Base-by-base conservation (phyloP, 2,888 invertebrate genomes). In the Eupithecia exiguata region DNA sequence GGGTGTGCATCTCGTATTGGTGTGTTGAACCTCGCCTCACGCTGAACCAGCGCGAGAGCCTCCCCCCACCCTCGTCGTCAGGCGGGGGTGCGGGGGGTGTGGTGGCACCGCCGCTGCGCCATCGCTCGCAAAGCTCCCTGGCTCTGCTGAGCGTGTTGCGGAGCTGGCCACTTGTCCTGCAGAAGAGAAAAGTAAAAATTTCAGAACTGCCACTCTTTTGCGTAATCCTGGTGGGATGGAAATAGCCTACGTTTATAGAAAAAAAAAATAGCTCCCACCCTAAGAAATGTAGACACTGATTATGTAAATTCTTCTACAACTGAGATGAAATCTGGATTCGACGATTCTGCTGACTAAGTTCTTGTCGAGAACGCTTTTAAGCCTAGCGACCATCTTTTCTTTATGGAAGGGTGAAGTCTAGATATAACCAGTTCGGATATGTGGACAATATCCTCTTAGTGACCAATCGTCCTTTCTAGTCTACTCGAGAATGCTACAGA, bases 11-110 rank as follows among this genome's bases (percentile, higher is more conserved):
- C 86, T 97, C 97, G 89, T 97, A 97, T 85, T 97, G 97, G 90
- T 97, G 97, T n/a, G 96, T 95, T 78, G 97, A 97, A 63, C 97
- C 97, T 77, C 98, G 95, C 61, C 98, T 94, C 79, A 98, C 97
- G 84, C 98, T 98, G 95, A 98, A 98, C 98, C 98, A 98, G 81
- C 98, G 95, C 46, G 98, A 97, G 68, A 98, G 95, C 74, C 97
- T 95, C 77, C 97, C 97, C 81, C 97, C 96, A 68, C 96, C 95
- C 81, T 96, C 95, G 87, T 95, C 95, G 78, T 95, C 95, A 74
- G 94, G 94, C 65, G 94, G 92, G 5, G 91, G 91, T 18, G 92
- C 88, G 43, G 92, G 91, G 49, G 93, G 92, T 75, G 91, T 87
- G 36, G 92, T 91, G 61, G 85, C 84, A 58, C 90, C 87, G 68